phyloP scores from a whole-genome alignment of 2,888 invertebrate species.

The Hirtodrosophila duncani region DNA sequence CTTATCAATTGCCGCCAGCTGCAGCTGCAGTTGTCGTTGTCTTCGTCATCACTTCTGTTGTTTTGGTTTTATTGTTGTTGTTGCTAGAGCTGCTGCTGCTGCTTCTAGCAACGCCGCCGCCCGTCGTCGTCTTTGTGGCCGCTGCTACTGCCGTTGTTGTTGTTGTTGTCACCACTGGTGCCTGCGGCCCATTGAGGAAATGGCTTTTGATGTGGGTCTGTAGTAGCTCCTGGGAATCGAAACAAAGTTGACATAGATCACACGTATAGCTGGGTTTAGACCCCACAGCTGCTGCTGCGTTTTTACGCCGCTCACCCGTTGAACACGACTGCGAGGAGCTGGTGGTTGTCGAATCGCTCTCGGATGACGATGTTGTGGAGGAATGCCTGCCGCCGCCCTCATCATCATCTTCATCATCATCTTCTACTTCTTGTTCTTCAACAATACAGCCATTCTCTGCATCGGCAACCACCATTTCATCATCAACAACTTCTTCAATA shows the following conservation, averaged over 20 bases:
- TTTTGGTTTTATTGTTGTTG: constrained; percentile 32
- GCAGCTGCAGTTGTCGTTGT: constrained; percentile 3
- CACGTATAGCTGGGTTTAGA: constrained; percentile 73
- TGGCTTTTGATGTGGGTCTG: constrained; percentile 78
- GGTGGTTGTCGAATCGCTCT: constrained; percentile 50
- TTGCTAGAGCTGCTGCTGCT: not conserved
- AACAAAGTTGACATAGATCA: constrained; percentile 78
- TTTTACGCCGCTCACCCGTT: constrained; percentile 62
- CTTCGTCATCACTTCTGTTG: constrained; percentile 4
- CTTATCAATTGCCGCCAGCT: constrained; percentile 1
- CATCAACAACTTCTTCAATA: constrained; percentile 42
- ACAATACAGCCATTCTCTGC: constrained; percentile 1
- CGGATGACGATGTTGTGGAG: constrained; percentile 42
- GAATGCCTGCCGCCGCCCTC: constrained; percentile 38
- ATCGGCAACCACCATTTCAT: not conserved
- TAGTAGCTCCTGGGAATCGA: constrained; percentile 76
- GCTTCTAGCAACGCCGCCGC: not conserved
- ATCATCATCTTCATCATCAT: constrained; percentile 38
- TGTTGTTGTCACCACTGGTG: constrained; percentile 8
- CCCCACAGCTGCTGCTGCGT: constrained; percentile 42
- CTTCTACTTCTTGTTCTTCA: constrained; percentile 14
- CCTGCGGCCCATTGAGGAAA: constrained; percentile 76
- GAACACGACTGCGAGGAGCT: constrained; percentile 47
- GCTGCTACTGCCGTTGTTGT: not conserved
- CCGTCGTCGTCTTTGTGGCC: not conserved